Evolutionary conservation across 1,140 invertebrate species (phyloP).

Genomic region (Drosophila parvula): DNA sequence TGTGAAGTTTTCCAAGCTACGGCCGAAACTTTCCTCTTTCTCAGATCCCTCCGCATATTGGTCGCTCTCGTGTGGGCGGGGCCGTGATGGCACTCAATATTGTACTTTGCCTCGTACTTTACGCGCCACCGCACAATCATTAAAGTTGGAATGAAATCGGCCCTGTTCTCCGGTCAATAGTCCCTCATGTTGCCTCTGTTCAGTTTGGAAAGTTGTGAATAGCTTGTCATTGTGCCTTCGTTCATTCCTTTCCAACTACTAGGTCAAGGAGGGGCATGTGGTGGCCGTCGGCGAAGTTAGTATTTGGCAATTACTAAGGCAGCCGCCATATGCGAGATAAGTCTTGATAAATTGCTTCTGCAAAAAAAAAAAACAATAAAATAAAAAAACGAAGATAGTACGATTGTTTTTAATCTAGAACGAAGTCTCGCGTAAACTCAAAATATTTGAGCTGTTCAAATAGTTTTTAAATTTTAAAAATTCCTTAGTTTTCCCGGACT

Average conservation of each 20-base stretch:
- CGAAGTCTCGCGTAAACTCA: neutral
- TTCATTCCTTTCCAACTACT: conserved; percentile 1
- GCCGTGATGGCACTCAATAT: conserved; percentile 58
- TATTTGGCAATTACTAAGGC: conserved; percentile 53
- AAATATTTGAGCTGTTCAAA: neutral
- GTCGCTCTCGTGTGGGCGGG: conserved; percentile 16
- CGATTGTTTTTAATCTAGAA: neutral
- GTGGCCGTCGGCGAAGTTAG: conserved; percentile 30
- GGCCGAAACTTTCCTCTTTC: conserved; percentile 55
- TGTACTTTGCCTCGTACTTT: conserved; percentile 73
- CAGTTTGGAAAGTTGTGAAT: conserved; percentile 49
- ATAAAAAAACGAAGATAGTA: neutral
- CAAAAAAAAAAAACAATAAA: neutral
- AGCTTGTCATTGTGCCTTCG: conserved; percentile 57
- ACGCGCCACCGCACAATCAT: conserved; percentile 76
- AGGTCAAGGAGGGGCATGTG: conserved; percentile 22
- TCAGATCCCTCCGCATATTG: neutral
- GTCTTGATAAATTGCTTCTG: neutral
- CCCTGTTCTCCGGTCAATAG: conserved; percentile 26
- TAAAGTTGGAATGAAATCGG: conserved; percentile 69
- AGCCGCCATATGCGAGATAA: conserved; percentile 30
- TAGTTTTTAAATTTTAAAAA: neutral
- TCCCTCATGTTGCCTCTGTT: conserved; percentile 9
- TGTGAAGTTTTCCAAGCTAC: conserved; percentile 73
- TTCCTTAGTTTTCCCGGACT: too few species aligned